Evolutionary conservation across 2,113 vertebrate species (phyloP).

Genomic region (Piprites chloris): DNA sequence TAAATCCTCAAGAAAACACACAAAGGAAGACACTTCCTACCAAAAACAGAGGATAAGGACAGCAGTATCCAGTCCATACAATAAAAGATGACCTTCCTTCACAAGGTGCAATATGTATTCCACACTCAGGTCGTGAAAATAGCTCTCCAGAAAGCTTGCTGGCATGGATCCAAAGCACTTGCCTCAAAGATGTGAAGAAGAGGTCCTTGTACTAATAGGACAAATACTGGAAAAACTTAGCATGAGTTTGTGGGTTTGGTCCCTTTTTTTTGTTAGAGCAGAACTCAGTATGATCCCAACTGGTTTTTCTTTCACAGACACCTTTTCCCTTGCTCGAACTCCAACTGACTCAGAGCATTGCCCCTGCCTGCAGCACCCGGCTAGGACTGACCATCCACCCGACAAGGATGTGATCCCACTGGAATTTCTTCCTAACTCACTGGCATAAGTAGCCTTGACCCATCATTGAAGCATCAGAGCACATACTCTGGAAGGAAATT

Average conservation of each 20-base stretch:
- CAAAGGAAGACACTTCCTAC: background rate
- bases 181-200: background rate
- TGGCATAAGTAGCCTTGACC: background rate
- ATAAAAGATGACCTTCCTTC: background rate
- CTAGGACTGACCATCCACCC: background rate
- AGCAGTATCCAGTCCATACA: background rate
- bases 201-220: background rate
- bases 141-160: background rate
- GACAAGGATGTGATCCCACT: background rate
- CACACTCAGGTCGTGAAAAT: background rate
- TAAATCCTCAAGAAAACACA: background rate
- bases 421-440: background rate
- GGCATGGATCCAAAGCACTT: background rate
- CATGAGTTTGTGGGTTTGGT: background rate
- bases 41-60: background rate
- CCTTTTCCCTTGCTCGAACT: background rate
- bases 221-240: background rate
- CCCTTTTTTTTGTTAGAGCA: background rate
- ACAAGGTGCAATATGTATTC: background rate
- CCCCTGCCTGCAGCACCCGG: background rate
- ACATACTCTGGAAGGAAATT: background rate
- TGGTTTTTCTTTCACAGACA: background rate
- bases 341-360: background rate
- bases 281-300: background rate
- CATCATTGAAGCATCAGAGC: background rate